Base-by-base conservation (phyloP, 2,797 vertebrate genomes). In the Neoniphon sammara region DNA sequence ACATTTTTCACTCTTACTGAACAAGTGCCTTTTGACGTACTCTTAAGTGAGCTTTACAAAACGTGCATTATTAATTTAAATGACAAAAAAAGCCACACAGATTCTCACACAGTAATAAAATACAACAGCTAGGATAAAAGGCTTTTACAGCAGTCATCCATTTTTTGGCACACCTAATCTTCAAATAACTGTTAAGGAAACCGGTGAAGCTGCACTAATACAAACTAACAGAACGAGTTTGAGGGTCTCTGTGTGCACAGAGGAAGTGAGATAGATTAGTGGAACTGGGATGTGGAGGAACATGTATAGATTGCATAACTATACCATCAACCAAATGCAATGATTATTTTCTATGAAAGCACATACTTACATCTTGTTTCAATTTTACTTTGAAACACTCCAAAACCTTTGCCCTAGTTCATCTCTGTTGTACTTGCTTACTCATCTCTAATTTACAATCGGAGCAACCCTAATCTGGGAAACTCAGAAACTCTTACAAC, bases 381-480 rank as follows among this genome's bases (percentile, higher is more conserved):
- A 46, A 46, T n/a, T 49, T 20, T 20, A 20, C 44, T 14, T 15
- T 15, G 14, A 46, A 18, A 15, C 44, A 17, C 44, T 46, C 14
- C 44, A 4, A 14, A 46, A 46, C 44, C 44, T 46, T 15, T 44
- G 42, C 2, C 42, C 14, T 44, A 3, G 14, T 14, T 46, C 3
- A 46, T 15, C 47, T 49, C n/a, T 25, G 31, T 73, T 74, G 27
- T 50, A 7, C 11, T 75, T 73, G 8, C 23, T 42, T 36, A 12
- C 42, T 60, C n/a, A 14, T 52, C 15, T 54, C 10, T 20, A 44
- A 54, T 70, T 53, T 10, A 71, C 0, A 71, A 54, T 61, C 20
- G 5, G 8, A 44, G 3, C 5, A 12, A 34, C 31, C 31, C 31
- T 34, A 34, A 34, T 27, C 25, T 27, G 25, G 4, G 25, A 27